Evolutionary conservation across 1,140 invertebrate genomes (phyloP), one percentile per base, ranked within the genome.

Genomic region (Panulirus ornatus): DNA sequence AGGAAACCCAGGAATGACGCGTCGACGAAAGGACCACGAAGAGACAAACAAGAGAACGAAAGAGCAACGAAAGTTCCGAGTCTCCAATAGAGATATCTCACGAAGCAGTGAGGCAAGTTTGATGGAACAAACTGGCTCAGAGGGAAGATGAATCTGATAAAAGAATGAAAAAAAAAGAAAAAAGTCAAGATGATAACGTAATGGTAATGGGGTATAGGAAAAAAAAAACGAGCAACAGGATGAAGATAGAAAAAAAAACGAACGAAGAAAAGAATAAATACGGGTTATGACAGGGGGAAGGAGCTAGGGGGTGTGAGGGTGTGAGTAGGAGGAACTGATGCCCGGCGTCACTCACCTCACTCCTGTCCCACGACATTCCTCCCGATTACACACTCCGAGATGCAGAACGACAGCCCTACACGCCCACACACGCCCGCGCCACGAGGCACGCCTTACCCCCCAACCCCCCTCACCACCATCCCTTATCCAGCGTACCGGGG

Each of bases 401-500:
- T 11, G 71, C 71, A 34, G 36, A n/a, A 36, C 71, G 16, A 9
- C 44, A 6, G 27, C 2, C 6, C 71, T 34, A 70, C n/a, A 1
- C 66, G 27, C n/a, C 9, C 66, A 70, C 71, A 34, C 71, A 75
- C 63, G 63, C 22, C 63, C 75, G 40, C 38, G 75, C 38, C 19
- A 30, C 44, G 44, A 47, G 44, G 14, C 44, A 47, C 44, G 44
- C 14, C 47, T 30, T 82, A 3, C 27, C 47, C 47, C 78, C 30
- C 6, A 38, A 34, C 78, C 5, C 27, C 11, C 78, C 22, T 16
- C 30, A 9, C 51, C 42, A n/a, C 42, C 78, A 8, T 22, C n/a
- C 47, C 42, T 27, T 51, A 19, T 22, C 42, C 76, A 27, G 11
- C 76, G n/a, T n/a, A n/a, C n/a, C n/a, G n/a, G n/a, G n/a, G n/a